Conservation (phyloP, 2,797 vertebrate species). For the Emydoidea blandingii region DNA sequence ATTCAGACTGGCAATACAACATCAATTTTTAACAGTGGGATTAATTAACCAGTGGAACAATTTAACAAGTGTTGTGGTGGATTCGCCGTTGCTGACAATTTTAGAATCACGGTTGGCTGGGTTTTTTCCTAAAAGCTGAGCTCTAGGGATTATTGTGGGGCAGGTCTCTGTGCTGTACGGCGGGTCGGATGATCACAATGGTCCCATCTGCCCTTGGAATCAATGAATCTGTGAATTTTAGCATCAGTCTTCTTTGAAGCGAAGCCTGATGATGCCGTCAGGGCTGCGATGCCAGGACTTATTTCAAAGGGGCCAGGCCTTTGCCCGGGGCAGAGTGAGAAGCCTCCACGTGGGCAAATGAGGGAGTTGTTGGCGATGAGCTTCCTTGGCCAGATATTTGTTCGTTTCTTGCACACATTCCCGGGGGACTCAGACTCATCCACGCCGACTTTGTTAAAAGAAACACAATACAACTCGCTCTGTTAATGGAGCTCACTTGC, state of each 20-base stretch:
- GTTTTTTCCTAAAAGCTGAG: not conserved
- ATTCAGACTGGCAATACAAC: not conserved
- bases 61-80: not conserved
- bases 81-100: not conserved
- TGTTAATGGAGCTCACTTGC: not conserved
- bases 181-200: not conserved
- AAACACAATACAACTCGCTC: not conserved
- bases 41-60: not conserved
- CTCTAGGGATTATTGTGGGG: not conserved
- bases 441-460: not conserved
- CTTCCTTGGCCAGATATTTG: not conserved
- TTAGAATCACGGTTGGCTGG: not conserved
- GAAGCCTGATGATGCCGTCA: not conserved
- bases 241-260: not conserved
- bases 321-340: not conserved
- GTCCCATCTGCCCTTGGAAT: not conserved
- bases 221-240: not conserved
- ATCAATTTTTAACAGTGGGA: not conserved
- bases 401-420: not conserved
- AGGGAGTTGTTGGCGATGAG: no score
- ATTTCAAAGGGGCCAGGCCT: not conserved
- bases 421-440: not conserved
- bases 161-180: not conserved
- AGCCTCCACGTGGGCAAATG: not conserved
- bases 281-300: not conserved